Percentiles rank a stretch among this genome's conserved stretches.
Conservation (phyloP, 2,797 vertebrate genomes). For the Onychomys arenicola region DNA sequence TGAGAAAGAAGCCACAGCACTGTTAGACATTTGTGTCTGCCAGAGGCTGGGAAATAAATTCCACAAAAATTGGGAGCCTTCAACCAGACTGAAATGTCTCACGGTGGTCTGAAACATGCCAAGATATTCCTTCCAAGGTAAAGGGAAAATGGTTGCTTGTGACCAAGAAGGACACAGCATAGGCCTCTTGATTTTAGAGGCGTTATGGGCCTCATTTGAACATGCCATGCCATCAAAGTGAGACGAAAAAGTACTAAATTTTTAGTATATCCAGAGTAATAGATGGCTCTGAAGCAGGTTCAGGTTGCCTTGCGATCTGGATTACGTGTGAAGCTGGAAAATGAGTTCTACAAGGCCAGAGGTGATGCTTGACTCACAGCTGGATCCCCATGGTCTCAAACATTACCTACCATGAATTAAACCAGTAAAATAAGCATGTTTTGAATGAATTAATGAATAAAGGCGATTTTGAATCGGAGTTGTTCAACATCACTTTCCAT, state of each 20-base stretch:
- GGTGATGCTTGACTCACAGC: neutral
- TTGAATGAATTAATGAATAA: neutral
- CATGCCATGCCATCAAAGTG: neutral
- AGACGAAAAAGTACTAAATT: neutral
- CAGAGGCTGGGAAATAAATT: neutral
- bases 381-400: neutral
- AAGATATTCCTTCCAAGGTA: neutral
- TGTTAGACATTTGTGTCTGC: neutral
- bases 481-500: neutral
- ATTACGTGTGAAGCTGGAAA: neutral
- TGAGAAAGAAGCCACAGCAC: constrained; percentile 7
- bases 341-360: neutral
- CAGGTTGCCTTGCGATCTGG: neutral
- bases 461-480: neutral
- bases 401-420: neutral
- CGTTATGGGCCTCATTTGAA: neutral
- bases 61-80: neutral
- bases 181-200: neutral
- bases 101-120: neutral
- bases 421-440: neutral
- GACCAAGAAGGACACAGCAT: neutral
- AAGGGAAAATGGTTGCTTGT: neutral
- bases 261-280: neutral
- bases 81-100: neutral
- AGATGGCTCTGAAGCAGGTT: neutral